Conservation (phyloP, 2,888 invertebrate species). For the Leptinotarsa peninsularis region DNA sequence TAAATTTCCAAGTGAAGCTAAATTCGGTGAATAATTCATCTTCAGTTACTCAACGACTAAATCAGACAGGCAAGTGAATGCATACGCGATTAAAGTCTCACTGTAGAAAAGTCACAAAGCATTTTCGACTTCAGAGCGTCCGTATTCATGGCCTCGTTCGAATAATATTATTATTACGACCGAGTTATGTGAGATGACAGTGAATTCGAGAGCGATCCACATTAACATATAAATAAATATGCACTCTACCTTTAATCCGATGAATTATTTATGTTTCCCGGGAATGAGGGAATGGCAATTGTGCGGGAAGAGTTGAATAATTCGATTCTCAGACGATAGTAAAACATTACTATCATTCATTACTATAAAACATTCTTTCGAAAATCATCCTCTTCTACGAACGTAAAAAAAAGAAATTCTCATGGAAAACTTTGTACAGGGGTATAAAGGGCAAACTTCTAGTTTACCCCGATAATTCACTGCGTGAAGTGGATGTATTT, state of each 20-base stretch:
- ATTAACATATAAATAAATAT: slow-evolving; percentile 9
- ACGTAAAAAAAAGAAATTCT: too few species aligned
- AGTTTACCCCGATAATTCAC: too few species aligned
- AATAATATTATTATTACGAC: slow-evolving; percentile 4
- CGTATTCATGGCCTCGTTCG: background rate
- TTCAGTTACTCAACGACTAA: background rate
- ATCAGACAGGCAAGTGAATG: background rate
- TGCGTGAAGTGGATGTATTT: too few species aligned
- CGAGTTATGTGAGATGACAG: background rate
- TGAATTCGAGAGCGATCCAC: background rate
- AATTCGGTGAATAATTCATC: background rate
- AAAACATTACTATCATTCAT: too few species aligned
- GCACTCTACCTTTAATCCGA: background rate
- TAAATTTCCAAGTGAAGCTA: background rate
- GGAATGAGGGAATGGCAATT: background rate
- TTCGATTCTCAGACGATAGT: background rate
- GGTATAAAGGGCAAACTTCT: too few species aligned
- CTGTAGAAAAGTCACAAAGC: background rate
- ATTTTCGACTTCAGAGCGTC: background rate
- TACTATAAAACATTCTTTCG: too few species aligned
- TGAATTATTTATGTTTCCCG: background rate
- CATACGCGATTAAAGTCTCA: background rate
- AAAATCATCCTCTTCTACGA: too few species aligned
- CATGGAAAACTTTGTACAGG: too few species aligned
- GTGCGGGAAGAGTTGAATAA: background rate